These are phyloP conservation scores for Naja naja DNA, from an alignment of 2,113 vertebrate genomes.

Conservation along the genomic window DNA sequence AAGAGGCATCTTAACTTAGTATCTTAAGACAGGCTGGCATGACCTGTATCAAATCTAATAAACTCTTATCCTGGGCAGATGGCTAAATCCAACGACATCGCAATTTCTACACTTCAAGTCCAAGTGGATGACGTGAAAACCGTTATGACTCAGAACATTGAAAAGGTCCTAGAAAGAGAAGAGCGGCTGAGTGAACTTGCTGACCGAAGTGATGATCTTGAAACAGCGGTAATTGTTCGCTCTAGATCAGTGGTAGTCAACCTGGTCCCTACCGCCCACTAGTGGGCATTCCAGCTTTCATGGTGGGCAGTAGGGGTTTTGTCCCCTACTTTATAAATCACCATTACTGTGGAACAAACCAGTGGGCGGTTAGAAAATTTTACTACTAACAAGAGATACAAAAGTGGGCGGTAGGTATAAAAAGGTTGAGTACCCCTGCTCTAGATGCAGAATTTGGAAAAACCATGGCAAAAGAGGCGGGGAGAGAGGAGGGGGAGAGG, in stretches of 20 bases:
- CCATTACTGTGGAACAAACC: too few relatives aligned
- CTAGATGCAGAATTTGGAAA: not conserved
- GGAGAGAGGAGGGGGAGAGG: too few relatives aligned
- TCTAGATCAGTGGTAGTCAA: too few relatives aligned
- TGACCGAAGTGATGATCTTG: conserved; percentile 70
- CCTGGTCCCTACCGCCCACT: too few relatives aligned
- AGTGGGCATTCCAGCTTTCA: too few relatives aligned
- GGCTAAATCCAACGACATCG: conserved; percentile 29
- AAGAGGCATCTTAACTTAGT: not conserved
- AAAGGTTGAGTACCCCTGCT: too few relatives aligned
- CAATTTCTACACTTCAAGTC: conserved; percentile 62
- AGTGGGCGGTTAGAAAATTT: too few relatives aligned
- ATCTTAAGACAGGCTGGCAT: too few relatives aligned
- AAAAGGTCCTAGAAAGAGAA: conserved; percentile 79
- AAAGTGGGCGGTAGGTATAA: too few relatives aligned
- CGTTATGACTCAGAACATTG: conserved; percentile 80
- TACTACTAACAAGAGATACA: too few relatives aligned
- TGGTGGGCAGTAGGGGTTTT: too few relatives aligned
- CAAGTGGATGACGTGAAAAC: conserved; percentile 83
- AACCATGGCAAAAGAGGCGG: not conserved
- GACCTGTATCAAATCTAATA: not conserved
- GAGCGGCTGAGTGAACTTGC: conserved; percentile 73
- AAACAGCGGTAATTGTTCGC: conserved; percentile 71
- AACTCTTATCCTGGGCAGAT: conserved; percentile 45
- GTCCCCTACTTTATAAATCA: too few relatives aligned